Conservation (phyloP, 2,113 vertebrate species). For the Daboia siamensis region DNA sequence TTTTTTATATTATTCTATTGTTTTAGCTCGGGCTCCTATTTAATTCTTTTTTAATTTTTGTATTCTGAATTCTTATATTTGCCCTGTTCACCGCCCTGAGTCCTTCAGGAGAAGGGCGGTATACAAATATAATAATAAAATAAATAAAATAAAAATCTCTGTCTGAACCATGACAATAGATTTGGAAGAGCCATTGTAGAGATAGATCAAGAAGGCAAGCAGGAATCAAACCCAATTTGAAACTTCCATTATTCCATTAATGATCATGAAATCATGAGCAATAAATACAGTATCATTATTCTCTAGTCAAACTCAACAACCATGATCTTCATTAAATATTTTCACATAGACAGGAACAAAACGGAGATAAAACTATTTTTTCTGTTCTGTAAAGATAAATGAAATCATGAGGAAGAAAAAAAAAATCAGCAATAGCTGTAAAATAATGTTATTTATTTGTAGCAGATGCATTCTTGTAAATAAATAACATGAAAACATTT, state of each 20-base stretch:
- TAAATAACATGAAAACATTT: neutral
- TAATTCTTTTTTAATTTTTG: too few relatives aligned
- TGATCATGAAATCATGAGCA: neutral
- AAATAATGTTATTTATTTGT: neutral
- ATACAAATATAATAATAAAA: too few relatives aligned
- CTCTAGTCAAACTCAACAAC: neutral
- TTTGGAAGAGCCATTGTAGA: neutral
- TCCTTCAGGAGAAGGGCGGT: too few relatives aligned
- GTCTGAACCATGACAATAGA: neutral
- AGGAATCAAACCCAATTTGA: neutral
- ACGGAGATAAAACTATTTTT: neutral
- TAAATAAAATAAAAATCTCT: too few relatives aligned
- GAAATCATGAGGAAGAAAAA: neutral
- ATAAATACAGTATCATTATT: neutral
- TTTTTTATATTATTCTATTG: too few relatives aligned
- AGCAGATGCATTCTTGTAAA: neutral
- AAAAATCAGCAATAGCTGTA: neutral
- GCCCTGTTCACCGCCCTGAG: too few relatives aligned
- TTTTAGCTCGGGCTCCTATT: too few relatives aligned
- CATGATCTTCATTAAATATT: neutral
- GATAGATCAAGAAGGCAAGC: neutral
- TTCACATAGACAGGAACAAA: neutral
- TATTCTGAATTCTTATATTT: too few relatives aligned
- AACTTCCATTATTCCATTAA: neutral
- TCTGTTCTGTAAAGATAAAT: neutral